Evolutionary conservation across 2,113 vertebrate species (phyloP).

Genomic region (Cygnus atratus): DNA sequence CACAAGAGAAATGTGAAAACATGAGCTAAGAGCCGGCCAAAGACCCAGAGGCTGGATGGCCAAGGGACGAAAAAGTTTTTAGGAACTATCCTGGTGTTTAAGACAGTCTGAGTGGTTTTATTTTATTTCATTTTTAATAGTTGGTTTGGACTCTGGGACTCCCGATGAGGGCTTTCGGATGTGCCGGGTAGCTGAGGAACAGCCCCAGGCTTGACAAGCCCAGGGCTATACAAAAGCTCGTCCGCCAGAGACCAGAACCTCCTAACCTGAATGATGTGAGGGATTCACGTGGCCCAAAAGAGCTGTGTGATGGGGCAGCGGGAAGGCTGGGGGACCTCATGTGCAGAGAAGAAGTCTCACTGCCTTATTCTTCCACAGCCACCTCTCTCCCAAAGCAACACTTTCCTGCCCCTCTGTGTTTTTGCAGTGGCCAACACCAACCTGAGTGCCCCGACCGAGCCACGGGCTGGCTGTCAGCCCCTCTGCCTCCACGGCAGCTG

Average conservation of each 20-base stretch:
- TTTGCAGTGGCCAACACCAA: not conserved
- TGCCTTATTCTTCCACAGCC: not conserved
- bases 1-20: not conserved
- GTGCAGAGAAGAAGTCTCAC: not conserved
- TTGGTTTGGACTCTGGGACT: not conserved
- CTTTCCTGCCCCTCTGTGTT: not conserved
- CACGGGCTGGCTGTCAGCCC: too few species aligned
- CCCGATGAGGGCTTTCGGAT: not conserved
- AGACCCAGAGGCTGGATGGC: not conserved
- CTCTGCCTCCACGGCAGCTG: not conserved
- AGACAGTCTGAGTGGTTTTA: not conserved
- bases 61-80: not conserved
- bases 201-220: not conserved
- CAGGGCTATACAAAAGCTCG: not conserved
- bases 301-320: not conserved
- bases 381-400: not conserved
- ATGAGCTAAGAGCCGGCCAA: not conserved
- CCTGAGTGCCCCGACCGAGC: too few species aligned
- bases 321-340: not conserved
- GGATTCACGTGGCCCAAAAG: not conserved
- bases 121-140: too few species aligned
- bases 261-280: not conserved
- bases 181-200: not conserved
- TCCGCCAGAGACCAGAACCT: not conserved
- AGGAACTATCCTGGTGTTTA: not conserved